These are phyloP conservation scores for Ceraclea dissimilis DNA, from an alignment of 2,888 invertebrate species.

Conservation along the genomic window DNA sequence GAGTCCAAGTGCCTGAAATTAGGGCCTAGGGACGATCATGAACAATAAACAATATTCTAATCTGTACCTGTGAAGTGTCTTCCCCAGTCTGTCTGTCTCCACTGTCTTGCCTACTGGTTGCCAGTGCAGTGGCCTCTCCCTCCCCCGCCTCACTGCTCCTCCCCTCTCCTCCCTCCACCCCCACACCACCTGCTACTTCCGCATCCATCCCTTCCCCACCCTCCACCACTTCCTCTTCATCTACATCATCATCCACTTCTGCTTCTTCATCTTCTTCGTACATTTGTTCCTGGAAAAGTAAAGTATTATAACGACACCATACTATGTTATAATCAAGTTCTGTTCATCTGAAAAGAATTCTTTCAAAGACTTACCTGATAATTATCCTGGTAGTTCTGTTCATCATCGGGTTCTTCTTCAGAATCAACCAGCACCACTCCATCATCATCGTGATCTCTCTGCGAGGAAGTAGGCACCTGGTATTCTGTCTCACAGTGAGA, in stretches of 20 bases:
- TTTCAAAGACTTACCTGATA: too few species aligned
- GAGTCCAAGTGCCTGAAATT: too few species aligned
- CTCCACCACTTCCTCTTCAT: constrained; percentile 31
- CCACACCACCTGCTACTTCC: constrained; percentile 22
- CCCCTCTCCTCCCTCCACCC: constrained; percentile 20
- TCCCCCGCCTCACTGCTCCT: constrained; percentile 32
- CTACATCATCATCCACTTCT: constrained; percentile 36
- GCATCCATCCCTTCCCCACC: constrained; percentile 29
- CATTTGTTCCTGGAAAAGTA: not conserved
- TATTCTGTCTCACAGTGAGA: constrained; percentile 58
- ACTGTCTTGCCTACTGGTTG: not conserved
- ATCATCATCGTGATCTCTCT: constrained; percentile 79
- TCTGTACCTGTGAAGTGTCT: not conserved
- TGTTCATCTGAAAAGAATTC: too few species aligned
- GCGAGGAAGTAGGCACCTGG: constrained; percentile 80
- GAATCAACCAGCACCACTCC: constrained; percentile 71
- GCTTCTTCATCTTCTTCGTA: constrained; percentile 24
- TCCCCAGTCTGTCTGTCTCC: not conserved
- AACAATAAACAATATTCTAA: too few species aligned
- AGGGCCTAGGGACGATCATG: too few species aligned
- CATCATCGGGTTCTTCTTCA: constrained; percentile 57
- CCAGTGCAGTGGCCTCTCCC: constrained; percentile 30
- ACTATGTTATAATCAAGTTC: too few species aligned
- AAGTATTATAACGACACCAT: not conserved
- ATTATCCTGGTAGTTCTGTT: constrained; percentile 52